Base-by-base conservation (phyloP, 2,797 vertebrate genomes). In the Poecilia velifera region DNA sequence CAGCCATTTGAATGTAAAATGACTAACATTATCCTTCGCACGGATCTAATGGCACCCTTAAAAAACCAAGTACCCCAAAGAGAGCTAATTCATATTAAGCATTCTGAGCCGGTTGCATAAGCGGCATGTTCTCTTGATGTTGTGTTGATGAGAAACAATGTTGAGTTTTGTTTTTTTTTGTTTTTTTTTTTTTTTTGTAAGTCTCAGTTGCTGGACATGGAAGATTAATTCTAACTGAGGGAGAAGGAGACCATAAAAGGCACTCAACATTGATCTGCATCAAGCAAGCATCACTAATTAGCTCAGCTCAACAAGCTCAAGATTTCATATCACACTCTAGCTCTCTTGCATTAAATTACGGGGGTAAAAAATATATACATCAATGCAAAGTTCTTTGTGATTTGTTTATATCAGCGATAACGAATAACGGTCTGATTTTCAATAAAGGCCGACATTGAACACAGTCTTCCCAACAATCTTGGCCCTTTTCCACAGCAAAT, bases 381-480 rank as follows among this genome's bases (percentile, higher is more conserved):
- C 25, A 16, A 41, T 43, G 3, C 22, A 43, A 55, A 57, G 51
- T 57, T 74, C 7, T 39, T 25, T 73, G 3, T 39, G 10, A 16
- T 59, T 57, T 74, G 16, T 55, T 28, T 31, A 13, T 28, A 34
- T 75, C 8, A 12, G 3, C 34, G 7, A 4, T 41, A 45, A 13
- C 25, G 16, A 22, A 10, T 14, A 57, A 51, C 2, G 2, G 77
- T 5, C 14, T 88, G 81, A 87, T 90, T 89, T 91, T 85, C 86
- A 92, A 92, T 92, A 92, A 92, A 90, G 86, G 88, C 89, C 89
- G 88, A 92, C 86, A 89, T 81, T 74, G 31, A 90, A 85, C 82
- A 83, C 73, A 77, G 51, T 84, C 79, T 81, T 89, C 89, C 79
- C 55, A 28, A 28, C n/a, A 59, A 84, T 81, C 76, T 88, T 92